A percentile compares a stretch with the other conserved stretches of the same genome.
These are phyloP conservation scores for Tapirus terrestris DNA, from an alignment of 2,113 vertebrate genomes.

Conservation along the genomic window DNA sequence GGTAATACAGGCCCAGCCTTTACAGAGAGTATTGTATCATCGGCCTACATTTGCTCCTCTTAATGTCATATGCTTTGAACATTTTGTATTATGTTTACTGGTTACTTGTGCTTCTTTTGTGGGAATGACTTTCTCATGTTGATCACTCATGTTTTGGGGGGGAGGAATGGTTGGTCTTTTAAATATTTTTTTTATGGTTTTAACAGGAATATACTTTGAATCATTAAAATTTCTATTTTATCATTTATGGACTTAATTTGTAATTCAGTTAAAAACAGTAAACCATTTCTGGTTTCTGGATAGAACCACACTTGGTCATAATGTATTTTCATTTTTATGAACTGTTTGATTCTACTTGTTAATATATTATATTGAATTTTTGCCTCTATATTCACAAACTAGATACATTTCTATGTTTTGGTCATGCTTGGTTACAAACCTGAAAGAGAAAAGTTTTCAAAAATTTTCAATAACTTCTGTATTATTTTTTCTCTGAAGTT, in stretches of 20 bases:
- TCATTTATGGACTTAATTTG: not conserved
- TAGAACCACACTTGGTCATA: not conserved
- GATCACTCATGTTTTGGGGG: too few species aligned
- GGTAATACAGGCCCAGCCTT: fast-evolving
- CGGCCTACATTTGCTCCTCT: fast-evolving
- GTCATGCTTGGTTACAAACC: not conserved
- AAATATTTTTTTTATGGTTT: not conserved
- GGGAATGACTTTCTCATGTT: not conserved
- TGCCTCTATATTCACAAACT: fast-evolving
- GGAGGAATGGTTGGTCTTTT: not conserved
- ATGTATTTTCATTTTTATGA: fast-evolving
- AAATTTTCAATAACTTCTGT: not conserved
- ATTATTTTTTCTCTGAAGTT: not conserved
- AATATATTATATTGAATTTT: fast-evolving
- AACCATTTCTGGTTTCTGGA: not conserved
- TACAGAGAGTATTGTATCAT: fast-evolving
- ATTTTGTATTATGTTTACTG: fast-evolving
- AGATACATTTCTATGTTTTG: not conserved
- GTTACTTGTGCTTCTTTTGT: not conserved
- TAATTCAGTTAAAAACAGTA: not conserved
- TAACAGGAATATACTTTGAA: not conserved
- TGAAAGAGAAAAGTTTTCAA: not conserved
- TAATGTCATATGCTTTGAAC: fast-evolving
- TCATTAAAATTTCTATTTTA: not conserved
- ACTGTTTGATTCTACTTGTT: not conserved